A percentile compares a stretch with the other conserved stretches of the same genome.
Evolutionary conservation across 2,113 vertebrate genomes (phyloP).

Genomic region (Corythornis vintsioides): DNA sequence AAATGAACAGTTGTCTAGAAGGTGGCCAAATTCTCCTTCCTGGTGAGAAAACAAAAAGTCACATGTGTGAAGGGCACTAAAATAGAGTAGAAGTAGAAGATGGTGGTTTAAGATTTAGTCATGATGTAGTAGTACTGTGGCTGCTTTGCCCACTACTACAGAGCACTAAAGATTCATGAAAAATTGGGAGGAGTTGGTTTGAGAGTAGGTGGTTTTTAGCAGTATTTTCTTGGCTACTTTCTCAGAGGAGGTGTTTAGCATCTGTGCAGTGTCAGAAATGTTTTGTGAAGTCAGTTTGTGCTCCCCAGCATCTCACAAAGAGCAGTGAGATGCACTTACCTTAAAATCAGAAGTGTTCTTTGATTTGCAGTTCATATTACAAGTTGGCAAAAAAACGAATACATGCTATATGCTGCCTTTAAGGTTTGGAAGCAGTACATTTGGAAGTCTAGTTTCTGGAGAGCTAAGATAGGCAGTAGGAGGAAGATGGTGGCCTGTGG

Average conservation of each 20-base stretch:
- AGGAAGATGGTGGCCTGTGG: not conserved
- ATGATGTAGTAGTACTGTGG: not conserved
- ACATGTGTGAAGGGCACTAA: not conserved
- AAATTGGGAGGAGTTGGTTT: not conserved
- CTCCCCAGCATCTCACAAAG: not conserved
- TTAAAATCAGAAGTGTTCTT: not conserved
- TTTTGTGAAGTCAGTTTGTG: not conserved
- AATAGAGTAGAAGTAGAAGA: not conserved
- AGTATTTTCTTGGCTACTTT: not conserved
- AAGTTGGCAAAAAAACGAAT: not conserved
- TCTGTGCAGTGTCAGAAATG: not conserved
- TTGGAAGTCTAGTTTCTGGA: not conserved
- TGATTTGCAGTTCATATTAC: not conserved
- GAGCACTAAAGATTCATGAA: not conserved
- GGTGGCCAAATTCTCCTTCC: not conserved
- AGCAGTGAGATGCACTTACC: not conserved
- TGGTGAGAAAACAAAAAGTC: not conserved
- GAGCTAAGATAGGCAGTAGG: not conserved
- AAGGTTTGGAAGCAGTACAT: not conserved
- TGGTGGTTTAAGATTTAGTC: not conserved
- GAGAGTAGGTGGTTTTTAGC: not conserved
- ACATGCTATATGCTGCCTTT: not conserved
- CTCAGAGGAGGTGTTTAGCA: not conserved
- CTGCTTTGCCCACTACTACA: not conserved
- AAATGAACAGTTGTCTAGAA: not conserved